A percentile compares a stretch with the other conserved stretches of the same genome.
Evolutionary conservation across 2,888 invertebrate species (phyloP).

Genomic region (Pseudeuparius sepicola): DNA sequence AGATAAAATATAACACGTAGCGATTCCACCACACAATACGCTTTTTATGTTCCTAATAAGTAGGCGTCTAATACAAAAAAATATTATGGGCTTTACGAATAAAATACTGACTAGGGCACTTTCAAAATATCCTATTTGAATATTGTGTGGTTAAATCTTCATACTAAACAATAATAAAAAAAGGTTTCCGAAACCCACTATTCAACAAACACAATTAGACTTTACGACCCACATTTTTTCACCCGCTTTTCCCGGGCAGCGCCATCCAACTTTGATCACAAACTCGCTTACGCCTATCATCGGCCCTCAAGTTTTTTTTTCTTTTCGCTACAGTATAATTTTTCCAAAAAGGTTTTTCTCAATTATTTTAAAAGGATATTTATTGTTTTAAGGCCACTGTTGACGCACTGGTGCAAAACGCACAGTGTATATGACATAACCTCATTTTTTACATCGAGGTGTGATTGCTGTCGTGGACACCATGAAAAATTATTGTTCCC

Average conservation of each 20-base stretch:
- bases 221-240: too few species aligned
- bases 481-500: neutral
- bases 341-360: constrained; percentile 1
- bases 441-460: constrained; percentile 1
- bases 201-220: too few species aligned
- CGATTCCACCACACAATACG: too few species aligned
- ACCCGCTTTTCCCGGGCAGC: too few species aligned
- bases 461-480: neutral
- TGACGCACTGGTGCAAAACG: too few species aligned
- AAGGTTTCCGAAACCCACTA: constrained; percentile 18
- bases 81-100: too few species aligned
- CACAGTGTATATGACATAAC: constrained; percentile 2
- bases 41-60: constrained; percentile 10
- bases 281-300: too few species aligned
- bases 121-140: too few species aligned
- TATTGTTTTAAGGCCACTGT: constrained; percentile 22
- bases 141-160: constrained; percentile 19
- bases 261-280: too few species aligned
- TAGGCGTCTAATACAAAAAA: too few species aligned
- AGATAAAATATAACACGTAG: constrained; percentile 19
- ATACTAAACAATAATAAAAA: constrained; percentile 20
- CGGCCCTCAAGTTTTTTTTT: too few species aligned
- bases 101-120: too few species aligned
- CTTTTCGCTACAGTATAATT: constrained; percentile 10
- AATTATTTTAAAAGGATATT: constrained; percentile 15